Evolutionary conservation across 2,113 vertebrate genomes (phyloP).

Genomic region (Rhineura floridana): DNA sequence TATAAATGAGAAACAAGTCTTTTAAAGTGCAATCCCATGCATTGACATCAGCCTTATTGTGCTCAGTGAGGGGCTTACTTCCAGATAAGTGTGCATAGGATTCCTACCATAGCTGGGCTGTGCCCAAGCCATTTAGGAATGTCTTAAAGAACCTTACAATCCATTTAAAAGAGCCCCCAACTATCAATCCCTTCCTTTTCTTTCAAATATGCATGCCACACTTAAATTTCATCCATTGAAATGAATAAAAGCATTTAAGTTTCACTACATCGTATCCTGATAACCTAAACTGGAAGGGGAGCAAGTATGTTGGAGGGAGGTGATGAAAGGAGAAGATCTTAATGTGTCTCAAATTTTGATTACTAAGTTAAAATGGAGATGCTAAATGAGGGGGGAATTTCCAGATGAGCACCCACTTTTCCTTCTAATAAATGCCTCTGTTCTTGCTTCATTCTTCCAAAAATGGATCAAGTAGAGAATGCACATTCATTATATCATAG

Average conservation of each 20-base stretch:
- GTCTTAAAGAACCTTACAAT: not conserved
- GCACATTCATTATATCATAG: conserved; percentile 21
- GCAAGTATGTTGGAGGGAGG: not conserved
- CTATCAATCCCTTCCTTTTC: too few species aligned
- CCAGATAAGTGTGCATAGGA: too few species aligned
- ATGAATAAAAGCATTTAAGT: not conserved
- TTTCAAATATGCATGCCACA: not conserved
- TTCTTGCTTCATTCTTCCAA: conserved; percentile 26
- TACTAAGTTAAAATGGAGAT: not conserved
- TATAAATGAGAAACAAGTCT: too few species aligned
- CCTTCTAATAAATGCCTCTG: not conserved
- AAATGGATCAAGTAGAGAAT: not conserved
- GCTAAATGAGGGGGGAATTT: not conserved
- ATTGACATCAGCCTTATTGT: too few species aligned
- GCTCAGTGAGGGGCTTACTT: too few species aligned
- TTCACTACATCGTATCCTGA: not conserved
- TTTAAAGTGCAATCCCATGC: too few species aligned
- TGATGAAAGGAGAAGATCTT: not conserved
- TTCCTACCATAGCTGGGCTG: not conserved
- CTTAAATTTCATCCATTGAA: not conserved
- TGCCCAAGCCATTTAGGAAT: not conserved
- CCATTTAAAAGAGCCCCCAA: too few species aligned
- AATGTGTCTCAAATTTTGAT: not conserved
- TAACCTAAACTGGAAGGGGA: not conserved
- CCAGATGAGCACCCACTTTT: not conserved